A percentile compares a stretch with the other conserved stretches of the same genome.
These are phyloP conservation scores for Rhinella marina DNA, from an alignment of 2,797 vertebrate species.

Conservation along the genomic window DNA sequence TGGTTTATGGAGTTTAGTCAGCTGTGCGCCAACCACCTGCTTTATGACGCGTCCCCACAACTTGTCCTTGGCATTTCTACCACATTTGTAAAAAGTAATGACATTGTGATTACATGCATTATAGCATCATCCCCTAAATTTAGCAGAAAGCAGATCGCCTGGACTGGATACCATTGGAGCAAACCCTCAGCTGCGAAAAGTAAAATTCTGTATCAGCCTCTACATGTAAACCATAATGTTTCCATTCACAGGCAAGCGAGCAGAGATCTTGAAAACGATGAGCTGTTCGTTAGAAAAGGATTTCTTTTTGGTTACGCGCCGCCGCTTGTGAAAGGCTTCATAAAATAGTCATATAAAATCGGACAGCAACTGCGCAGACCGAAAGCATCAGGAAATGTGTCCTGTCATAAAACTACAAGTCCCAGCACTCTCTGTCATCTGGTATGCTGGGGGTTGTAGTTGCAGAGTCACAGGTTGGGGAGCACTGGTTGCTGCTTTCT, in stretches of 20 bases:
- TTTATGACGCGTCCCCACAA: not conserved
- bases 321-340: not conserved
- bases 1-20: constrained; percentile 6
- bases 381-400: not conserved
- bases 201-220: not conserved
- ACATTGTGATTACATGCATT: too few species aligned
- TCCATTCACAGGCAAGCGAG: not conserved
- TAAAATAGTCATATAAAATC: not conserved
- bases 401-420: not conserved
- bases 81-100: not conserved
- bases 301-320: not conserved
- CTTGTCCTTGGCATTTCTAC: not conserved
- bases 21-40: not conserved
- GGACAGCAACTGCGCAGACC: not conserved
- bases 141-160: not conserved
- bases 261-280: not conserved
- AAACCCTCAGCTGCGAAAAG: not conserved
- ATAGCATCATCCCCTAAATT: not conserved
- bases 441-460: too few species aligned
- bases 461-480: too few species aligned
- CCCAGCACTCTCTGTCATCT: too few species aligned
- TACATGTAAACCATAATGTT: too few species aligned
- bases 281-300: not conserved
- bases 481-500: too few species aligned
- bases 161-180: not conserved